A percentile compares a stretch with the other conserved stretches of the same genome.
Conservation (phyloP, 2,888 invertebrate species). For the Mactromeris polynyma region DNA sequence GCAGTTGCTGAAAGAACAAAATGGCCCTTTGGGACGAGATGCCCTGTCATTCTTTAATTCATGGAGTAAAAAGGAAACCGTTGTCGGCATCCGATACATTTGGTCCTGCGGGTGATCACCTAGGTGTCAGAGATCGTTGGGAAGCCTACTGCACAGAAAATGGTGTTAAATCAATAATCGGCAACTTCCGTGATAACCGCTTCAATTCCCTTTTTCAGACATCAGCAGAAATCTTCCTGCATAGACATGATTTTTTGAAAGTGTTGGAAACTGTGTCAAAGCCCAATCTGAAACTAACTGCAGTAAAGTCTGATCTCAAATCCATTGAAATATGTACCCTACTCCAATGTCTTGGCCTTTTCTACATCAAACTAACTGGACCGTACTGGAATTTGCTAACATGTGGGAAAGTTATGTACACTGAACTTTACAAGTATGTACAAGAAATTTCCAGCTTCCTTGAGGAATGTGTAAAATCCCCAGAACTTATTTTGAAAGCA, state of each 20-base stretch:
- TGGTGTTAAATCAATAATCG: conserved; percentile 49
- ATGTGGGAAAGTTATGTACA: conserved; percentile 41
- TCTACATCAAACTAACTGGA: conserved; percentile 60
- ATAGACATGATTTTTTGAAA: conserved; percentile 5
- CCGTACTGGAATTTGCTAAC: conserved; percentile 62
- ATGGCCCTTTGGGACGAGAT: conserved; percentile 54
- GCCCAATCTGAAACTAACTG: conserved; percentile 57
- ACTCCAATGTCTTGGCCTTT: conserved; percentile 58
- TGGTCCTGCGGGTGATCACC: too few relatives aligned
- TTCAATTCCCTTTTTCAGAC: conserved; percentile 37
- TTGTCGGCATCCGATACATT: conserved; percentile 43
- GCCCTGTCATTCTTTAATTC: conserved; percentile 35
- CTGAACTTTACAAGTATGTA: conserved; percentile 37
- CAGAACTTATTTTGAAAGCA: background rate
- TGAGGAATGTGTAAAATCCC: background rate
- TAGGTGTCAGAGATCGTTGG: conserved; percentile 59
- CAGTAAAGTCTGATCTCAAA: conserved; percentile 58
- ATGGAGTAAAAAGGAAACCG: conserved; percentile 55
- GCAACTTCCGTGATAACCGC: conserved; percentile 19
- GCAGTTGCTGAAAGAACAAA: background rate
- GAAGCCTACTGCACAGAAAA: conserved; percentile 59
- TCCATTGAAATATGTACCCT: too few relatives aligned
- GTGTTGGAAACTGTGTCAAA: conserved; percentile 41
- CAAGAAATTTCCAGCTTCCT: background rate
- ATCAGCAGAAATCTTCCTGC: conserved; percentile 20